Evolutionary conservation across 2,888 invertebrate genomes (phyloP).

Genomic region (Clanis bilineata): DNA sequence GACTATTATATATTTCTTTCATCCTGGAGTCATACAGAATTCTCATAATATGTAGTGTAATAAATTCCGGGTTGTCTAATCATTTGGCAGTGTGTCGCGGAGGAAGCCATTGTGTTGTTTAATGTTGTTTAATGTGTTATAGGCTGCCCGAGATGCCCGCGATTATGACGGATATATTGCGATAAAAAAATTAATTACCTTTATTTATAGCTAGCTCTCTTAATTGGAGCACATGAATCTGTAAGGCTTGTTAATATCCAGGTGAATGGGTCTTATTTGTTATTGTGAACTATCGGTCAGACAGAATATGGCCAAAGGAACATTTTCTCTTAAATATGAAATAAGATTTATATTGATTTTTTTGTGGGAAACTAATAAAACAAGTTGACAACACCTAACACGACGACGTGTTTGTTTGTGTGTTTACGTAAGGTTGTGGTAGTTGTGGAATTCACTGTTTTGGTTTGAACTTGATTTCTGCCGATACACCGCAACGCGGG

Average conservation of each 20-base stretch:
- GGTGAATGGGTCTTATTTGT: not conserved
- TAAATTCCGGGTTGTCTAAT: not conserved
- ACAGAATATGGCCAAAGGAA: no score
- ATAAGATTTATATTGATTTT: not conserved
- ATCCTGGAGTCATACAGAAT: not conserved
- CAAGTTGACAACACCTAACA: no score
- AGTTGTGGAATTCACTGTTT: not conserved
- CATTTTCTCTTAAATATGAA: not conserved
- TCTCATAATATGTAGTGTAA: not conserved
- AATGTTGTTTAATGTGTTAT: not conserved
- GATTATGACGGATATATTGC: not conserved
- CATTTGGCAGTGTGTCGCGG: not conserved
- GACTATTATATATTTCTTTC: no score
- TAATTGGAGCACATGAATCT: not conserved
- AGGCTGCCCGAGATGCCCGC: not conserved
- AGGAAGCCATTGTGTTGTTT: not conserved
- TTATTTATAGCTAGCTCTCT: not conserved
- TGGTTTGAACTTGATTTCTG: slow-evolving; percentile 16
- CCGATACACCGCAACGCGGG: not conserved
- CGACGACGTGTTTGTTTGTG: not conserved
- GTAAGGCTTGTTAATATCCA: not conserved
- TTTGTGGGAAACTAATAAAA: not conserved
- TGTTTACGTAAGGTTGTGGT: not conserved
- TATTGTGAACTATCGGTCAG: not conserved
- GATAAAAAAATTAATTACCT: not conserved